These are phyloP conservation scores for Adrianichthys oophorus DNA, from an alignment of 2,797 vertebrate species.

Conservation along the genomic window DNA sequence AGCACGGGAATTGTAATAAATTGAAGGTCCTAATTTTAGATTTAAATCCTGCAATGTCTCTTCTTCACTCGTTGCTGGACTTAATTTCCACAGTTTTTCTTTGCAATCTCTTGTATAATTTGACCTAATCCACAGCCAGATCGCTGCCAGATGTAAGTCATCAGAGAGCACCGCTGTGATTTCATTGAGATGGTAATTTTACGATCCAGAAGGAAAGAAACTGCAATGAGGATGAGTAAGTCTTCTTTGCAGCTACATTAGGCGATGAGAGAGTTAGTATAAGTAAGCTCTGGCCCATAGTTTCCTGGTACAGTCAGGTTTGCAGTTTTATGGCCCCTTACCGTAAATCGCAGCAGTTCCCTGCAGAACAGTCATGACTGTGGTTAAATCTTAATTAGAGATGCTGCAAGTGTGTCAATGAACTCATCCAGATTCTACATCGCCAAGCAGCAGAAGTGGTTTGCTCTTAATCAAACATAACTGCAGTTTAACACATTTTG, in stretches of 20 bases:
- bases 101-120: slow-evolving; percentile 43
- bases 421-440: slow-evolving; percentile 43
- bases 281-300: slow-evolving; percentile 65
- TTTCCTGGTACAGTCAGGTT: slow-evolving; percentile 76
- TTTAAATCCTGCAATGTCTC: slow-evolving; percentile 53
- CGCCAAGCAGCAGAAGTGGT: slow-evolving; percentile 30
- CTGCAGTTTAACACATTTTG: slow-evolving; percentile 40
- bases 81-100: slow-evolving; percentile 32
- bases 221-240: slow-evolving; percentile 55
- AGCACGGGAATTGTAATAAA: slow-evolving; percentile 42
- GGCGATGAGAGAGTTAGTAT: slow-evolving; percentile 61
- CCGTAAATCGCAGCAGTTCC: slow-evolving; percentile 69
- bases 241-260: slow-evolving; percentile 58
- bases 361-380: slow-evolving; percentile 53
- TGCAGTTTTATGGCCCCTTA: slow-evolving; percentile 71
- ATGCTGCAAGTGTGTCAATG: slow-evolving; percentile 46
- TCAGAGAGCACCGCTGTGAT: slow-evolving; percentile 43
- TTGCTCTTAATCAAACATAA: slow-evolving; percentile 39
- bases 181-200: slow-evolving; percentile 38
- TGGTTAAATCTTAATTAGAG: slow-evolving; percentile 71
- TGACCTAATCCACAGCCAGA: slow-evolving; percentile 59
- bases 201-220: slow-evolving; percentile 25
- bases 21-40: slow-evolving; percentile 20
- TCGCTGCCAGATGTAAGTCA: slow-evolving; percentile 46
- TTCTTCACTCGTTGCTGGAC: slow-evolving; percentile 42